These are phyloP conservation scores for Grammatotria lemairii DNA, from an alignment of 2,113 vertebrate species.

Conservation along the genomic window DNA sequence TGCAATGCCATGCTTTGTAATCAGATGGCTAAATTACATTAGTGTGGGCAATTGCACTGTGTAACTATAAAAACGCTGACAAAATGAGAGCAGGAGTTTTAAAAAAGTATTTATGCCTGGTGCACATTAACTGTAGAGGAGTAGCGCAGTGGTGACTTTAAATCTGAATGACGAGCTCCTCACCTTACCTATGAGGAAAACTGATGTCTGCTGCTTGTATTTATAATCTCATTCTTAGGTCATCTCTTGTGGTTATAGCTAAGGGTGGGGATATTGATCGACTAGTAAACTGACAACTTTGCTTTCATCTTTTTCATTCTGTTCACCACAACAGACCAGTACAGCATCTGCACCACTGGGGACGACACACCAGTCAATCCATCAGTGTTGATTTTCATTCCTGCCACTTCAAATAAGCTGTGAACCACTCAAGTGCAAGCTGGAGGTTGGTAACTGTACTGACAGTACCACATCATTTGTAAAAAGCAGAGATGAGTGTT, in stretches of 20 bases:
- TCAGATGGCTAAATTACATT: conserved; percentile 27
- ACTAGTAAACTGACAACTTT: neutral
- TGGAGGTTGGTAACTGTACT: neutral
- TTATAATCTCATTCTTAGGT: neutral
- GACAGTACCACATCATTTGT: neutral
- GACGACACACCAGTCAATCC: neutral
- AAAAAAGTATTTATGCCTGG: neutral
- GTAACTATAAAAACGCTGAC: neutral
- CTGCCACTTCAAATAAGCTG: neutral
- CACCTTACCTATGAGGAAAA: neutral
- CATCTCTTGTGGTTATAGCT: neutral
- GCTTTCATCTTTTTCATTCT: neutral
- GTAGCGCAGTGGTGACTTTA: neutral
- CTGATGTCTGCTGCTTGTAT: neutral
- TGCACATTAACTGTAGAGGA: neutral
- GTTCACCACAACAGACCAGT: neutral
- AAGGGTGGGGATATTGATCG: neutral
- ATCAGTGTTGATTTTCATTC: neutral
- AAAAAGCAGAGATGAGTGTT: neutral
- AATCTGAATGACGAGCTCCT: neutral
- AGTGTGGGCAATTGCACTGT: neutral
- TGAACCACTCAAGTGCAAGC: neutral
- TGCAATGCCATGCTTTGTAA: conserved; percentile 7
- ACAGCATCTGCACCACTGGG: neutral
- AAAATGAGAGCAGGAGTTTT: neutral